These are phyloP conservation scores for Papilio gigon DNA, from an alignment of 2,888 invertebrate species.

Conservation along the genomic window DNA sequence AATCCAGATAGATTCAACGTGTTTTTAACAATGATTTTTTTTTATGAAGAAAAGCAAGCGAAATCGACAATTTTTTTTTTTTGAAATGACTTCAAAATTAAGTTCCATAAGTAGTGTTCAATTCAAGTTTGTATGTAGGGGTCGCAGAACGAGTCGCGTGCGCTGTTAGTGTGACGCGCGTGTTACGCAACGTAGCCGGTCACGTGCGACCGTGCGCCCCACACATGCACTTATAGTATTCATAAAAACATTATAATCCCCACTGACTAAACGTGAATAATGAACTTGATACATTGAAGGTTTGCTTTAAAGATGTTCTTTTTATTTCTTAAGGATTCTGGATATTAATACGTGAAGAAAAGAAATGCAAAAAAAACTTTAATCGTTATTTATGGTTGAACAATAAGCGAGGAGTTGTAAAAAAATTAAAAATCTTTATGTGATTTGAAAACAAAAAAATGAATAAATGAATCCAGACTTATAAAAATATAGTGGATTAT, in stretches of 20 bases:
- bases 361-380: too few species aligned
- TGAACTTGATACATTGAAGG: neutral
- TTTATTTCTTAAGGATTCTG: too few species aligned
- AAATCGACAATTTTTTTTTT: neutral
- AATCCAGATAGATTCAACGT: too few species aligned
- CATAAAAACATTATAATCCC: neutral
- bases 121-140: constrained; percentile 7
- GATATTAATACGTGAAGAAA: too few species aligned
- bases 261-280: neutral
- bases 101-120: neutral
- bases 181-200: constrained; percentile 60
- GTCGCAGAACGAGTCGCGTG: constrained; percentile 49
- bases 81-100: neutral
- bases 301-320: neutral
- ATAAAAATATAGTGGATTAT: too few species aligned
- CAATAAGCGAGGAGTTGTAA: too few species aligned
- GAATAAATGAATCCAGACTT: too few species aligned
- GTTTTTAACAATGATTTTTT: too few species aligned
- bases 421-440: too few species aligned
- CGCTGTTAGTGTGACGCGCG: constrained; percentile 59
- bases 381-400: too few species aligned
- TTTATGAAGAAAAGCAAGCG: neutral
- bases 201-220: constrained; percentile 55
- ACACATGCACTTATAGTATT: constrained; percentile 1
- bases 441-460: too few species aligned